Evolutionary conservation across 2,797 vertebrate species (phyloP).

Genomic region (Fringilla coelebs): DNA sequence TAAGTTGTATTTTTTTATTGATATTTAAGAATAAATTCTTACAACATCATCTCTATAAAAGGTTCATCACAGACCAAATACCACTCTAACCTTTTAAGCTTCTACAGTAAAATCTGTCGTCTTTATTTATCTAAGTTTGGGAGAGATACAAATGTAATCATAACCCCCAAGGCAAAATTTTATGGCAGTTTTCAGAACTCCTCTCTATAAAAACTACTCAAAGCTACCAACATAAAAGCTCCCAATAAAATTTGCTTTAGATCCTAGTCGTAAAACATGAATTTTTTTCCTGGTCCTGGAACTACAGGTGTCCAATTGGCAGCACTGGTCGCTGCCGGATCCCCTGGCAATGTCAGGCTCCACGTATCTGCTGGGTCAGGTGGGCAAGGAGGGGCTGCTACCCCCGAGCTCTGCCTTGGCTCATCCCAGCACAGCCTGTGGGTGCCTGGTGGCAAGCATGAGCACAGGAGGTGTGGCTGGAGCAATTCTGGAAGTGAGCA

Average conservation of each 20-base stretch:
- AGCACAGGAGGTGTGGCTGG: not conserved
- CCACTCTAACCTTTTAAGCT: slow-evolving; percentile 81
- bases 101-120: slow-evolving; percentile 81
- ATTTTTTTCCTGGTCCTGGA: slow-evolving; percentile 54
- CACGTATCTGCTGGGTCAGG: not conserved
- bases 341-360: not conserved
- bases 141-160: slow-evolving; percentile 82
- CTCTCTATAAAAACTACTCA: slow-evolving; percentile 78
- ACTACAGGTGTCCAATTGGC: slow-evolving; percentile 42
- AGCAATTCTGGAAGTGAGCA: not conserved
- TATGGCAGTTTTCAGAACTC: slow-evolving; percentile 78
- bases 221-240: slow-evolving; percentile 78
- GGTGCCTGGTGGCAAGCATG: not conserved
- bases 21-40: slow-evolving; percentile 76
- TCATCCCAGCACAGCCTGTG: not conserved
- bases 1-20: slow-evolving; percentile 74
- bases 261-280: slow-evolving; percentile 66
- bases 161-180: slow-evolving; percentile 79
- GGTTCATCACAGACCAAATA: slow-evolving; percentile 77
- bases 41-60: slow-evolving; percentile 76
- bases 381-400: not conserved
- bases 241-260: slow-evolving; percentile 80
- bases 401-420: not conserved
- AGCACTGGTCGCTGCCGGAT: not conserved
- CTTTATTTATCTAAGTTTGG: slow-evolving; percentile 82